Evolutionary conservation across 2,797 vertebrate genomes (phyloP), one percentile per base, ranked within the genome.

Genomic region (Syngnathus acus): DNA sequence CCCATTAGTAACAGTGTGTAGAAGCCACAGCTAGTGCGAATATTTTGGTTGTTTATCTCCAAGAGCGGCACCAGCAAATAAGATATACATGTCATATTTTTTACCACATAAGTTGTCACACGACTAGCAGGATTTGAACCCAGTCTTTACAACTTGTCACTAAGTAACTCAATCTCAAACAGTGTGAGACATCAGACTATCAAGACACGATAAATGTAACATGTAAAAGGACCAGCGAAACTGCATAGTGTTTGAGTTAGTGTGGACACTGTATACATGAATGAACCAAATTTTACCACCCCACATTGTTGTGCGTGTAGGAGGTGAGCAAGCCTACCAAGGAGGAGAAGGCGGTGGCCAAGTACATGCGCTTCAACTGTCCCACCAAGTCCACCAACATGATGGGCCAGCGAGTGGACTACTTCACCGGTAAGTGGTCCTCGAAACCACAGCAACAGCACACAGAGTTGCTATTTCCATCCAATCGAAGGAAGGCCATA

Each of bases 341-440:
- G 91, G 96, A 98, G 87, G 97, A 99, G 84, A 99, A 98, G 89
- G 94, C 93, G 0, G 95, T 99, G 76, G 97, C 97, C 71, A 99
- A 99, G 84, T 97, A 98, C 84, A 89, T 99, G 74, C 92, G 97
- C 50, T 99, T 99, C 85, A 99, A 98, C 89, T 98, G 97, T 81
- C 94, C 95, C 53, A 95, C 94, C 76, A 99, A 99, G 86, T 99
- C 97, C 74, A 98, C 97, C 64, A 98, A 95, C 88, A 98, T 98
- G 97, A 94, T 99, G 94, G 95, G 96, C 50, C 97, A 98, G 80
- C 77, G 95, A 53, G 95, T 99, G 60, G 96, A 99, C 90, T 98
- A 99, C 88, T 99, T 99, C 75, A 92, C 94, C 48, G 97, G 97
- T 99, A 80, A 85, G 93, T 82, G 67, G 23, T 26, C 16, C 21